These are phyloP conservation scores for Rana temporaria DNA, from an alignment of 2,113 vertebrate species.

Conservation along the genomic window DNA sequence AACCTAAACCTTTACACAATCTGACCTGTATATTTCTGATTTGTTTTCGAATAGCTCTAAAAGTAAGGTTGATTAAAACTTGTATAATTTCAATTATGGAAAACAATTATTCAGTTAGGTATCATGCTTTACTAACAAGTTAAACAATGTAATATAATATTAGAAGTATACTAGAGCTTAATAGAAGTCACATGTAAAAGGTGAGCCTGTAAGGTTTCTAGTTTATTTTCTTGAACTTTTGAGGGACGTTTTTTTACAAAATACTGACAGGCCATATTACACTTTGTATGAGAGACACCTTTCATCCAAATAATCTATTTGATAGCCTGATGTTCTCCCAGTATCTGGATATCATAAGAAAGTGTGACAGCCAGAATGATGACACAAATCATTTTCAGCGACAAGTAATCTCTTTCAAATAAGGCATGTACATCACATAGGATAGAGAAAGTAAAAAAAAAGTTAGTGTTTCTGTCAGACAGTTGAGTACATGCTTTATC, in stretches of 20 bases:
- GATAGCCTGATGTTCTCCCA: slow-evolving; percentile 20
- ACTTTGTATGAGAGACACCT: slow-evolving; percentile 32
- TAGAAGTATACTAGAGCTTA: not conserved
- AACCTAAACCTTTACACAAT: too few relatives aligned
- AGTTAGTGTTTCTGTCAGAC: slow-evolving; percentile 31
- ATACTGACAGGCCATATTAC: slow-evolving; percentile 43
- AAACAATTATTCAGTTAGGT: too few relatives aligned
- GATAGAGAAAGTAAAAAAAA: slow-evolving; percentile 38
- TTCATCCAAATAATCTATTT: slow-evolving; percentile 41
- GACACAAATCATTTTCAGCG: slow-evolving; percentile 37
- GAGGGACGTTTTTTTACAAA: slow-evolving; percentile 24
- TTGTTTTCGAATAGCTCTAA: too few relatives aligned
- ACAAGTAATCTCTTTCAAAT: slow-evolving; percentile 39
- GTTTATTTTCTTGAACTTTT: slow-evolving; percentile 29
- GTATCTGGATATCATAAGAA: slow-evolving; percentile 44
- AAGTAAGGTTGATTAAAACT: too few relatives aligned
- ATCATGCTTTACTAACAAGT: not conserved
- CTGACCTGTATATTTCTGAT: too few relatives aligned
- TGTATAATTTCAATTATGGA: too few relatives aligned
- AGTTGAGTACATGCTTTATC: slow-evolving; percentile 6
- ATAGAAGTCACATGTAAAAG: not conserved
- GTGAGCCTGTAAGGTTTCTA: slow-evolving; percentile 17
- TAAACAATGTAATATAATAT: not conserved
- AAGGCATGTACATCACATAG: slow-evolving; percentile 27
- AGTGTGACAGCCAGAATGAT: slow-evolving; percentile 39